Evolutionary conservation across 1,140 invertebrate species (phyloP).

Genomic region (Lanistes nyassanus): DNA sequence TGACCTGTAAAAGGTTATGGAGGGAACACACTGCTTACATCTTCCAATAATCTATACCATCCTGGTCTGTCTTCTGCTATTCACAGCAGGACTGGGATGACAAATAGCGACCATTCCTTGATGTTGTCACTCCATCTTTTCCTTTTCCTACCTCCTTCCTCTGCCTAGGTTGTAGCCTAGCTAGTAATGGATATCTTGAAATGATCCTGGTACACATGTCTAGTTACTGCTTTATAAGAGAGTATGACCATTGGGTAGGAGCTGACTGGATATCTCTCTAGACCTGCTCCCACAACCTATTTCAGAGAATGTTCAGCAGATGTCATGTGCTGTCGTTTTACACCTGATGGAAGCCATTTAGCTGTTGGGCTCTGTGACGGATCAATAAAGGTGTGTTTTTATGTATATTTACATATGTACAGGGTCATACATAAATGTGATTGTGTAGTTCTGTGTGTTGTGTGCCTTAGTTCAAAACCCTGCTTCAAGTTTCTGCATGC

Average conservation of each 20-base stretch:
- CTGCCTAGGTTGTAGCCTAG: neutral
- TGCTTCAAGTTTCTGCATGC: neutral
- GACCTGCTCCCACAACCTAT: no score
- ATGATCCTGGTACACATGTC: neutral
- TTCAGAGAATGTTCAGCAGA: slow-evolving; percentile 51
- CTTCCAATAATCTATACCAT: no score
- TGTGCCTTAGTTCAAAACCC: neutral
- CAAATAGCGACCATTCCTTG: no score
- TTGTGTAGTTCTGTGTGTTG: neutral
- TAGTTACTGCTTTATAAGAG: slow-evolving; percentile 20
- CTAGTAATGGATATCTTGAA: neutral
- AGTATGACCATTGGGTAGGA: no score
- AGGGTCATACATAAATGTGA: neutral
- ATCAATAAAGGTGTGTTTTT: slow-evolving; percentile 49
- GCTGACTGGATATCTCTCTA: no score
- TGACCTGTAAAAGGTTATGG: no score
- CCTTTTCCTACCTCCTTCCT: neutral
- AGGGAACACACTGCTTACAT: no score
- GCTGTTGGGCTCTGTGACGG: slow-evolving; percentile 57
- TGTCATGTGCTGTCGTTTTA: slow-evolving; percentile 58
- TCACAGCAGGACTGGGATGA: no score
- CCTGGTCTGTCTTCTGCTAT: no score
- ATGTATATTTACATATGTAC: neutral
- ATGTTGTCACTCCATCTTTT: neutral
- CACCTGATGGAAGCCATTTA: slow-evolving; percentile 44